Evolutionary conservation across 2,113 vertebrate species (phyloP).

Genomic region (Aleadryas rufinucha): DNA sequence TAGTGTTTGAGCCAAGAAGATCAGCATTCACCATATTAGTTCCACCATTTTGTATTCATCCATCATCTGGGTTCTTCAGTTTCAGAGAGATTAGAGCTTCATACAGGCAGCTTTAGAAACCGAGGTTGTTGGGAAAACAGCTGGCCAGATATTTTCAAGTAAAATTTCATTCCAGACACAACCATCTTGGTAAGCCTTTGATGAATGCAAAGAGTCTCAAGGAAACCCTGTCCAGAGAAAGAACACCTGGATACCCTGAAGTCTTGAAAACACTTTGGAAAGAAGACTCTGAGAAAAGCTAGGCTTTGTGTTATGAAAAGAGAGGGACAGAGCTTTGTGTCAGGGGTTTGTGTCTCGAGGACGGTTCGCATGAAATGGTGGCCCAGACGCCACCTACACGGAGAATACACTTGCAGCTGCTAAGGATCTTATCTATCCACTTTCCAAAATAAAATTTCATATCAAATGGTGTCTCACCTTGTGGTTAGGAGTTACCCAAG

Average conservation of each 20-base stretch:
- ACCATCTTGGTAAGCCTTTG: background rate
- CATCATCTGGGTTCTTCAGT: background rate
- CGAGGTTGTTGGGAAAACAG: background rate
- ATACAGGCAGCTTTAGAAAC: background rate
- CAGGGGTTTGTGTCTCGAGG: background rate
- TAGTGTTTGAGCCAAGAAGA: background rate
- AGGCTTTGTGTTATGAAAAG: background rate
- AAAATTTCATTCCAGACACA: background rate
- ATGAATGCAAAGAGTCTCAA: background rate
- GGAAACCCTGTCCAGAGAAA: background rate
- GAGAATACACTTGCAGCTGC: background rate
- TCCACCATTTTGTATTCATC: background rate
- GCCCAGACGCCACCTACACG: background rate
- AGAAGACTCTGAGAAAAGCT: background rate
- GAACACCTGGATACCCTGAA: background rate
- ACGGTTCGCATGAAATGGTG: background rate
- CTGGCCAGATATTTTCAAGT: background rate
- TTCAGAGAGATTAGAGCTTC: background rate
- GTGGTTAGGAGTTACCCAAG: background rate
- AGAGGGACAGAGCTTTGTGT: background rate
- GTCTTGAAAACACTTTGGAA: background rate
- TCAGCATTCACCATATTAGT: background rate
- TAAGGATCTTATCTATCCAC: background rate
- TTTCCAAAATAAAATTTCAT: background rate
- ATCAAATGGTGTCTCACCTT: background rate